Percentiles rank a stretch among this genome's conserved stretches.
Evolutionary conservation across 2,888 invertebrate species (phyloP).

Genomic region (Lottia scabra): DNA sequence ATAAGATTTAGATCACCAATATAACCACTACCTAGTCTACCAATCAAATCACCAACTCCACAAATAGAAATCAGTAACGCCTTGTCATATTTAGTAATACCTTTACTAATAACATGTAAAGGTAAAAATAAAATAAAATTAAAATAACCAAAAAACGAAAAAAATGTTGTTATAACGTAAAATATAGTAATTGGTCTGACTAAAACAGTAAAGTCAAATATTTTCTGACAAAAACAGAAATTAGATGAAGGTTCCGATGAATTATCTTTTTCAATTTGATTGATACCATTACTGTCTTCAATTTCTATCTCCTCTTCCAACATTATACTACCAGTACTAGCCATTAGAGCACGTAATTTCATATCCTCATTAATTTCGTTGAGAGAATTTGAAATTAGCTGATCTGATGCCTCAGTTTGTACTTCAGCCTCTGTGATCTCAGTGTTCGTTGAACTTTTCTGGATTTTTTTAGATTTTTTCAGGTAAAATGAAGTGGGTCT

Average conservation of each 20-base stretch:
- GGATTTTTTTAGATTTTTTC: background rate
- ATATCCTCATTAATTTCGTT: conserved; percentile 10
- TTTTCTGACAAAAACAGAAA: conserved; percentile 21
- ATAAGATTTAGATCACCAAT: conserved; percentile 46
- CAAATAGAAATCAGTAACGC: conserved; percentile 51
- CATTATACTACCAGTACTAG: conserved; percentile 44
- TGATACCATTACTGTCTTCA: background rate
- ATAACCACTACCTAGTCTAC: conserved; percentile 45
- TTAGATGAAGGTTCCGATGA: conserved; percentile 4
- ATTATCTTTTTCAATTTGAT: background rate
- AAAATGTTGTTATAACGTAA: conserved; percentile 43
- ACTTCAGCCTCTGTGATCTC: background rate
- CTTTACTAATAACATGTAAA: conserved; percentile 31
- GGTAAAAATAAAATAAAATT: conserved; percentile 58
- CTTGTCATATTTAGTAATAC: conserved; percentile 42
- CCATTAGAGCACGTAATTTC: conserved; percentile 14
- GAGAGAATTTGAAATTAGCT: background rate
- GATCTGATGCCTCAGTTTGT: background rate
- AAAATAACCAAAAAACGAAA: conserved; percentile 56
- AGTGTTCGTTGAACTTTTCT: background rate
- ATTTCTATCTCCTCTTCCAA: conserved; percentile 23
- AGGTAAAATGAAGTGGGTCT: conserved; percentile 46
- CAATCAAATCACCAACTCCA: conserved; percentile 55
- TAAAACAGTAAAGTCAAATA: conserved; percentile 50
- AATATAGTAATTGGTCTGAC: conserved; percentile 44